Base-by-base conservation (phyloP, 2,888 invertebrate genomes). In the Drosophila affinis region DNA sequence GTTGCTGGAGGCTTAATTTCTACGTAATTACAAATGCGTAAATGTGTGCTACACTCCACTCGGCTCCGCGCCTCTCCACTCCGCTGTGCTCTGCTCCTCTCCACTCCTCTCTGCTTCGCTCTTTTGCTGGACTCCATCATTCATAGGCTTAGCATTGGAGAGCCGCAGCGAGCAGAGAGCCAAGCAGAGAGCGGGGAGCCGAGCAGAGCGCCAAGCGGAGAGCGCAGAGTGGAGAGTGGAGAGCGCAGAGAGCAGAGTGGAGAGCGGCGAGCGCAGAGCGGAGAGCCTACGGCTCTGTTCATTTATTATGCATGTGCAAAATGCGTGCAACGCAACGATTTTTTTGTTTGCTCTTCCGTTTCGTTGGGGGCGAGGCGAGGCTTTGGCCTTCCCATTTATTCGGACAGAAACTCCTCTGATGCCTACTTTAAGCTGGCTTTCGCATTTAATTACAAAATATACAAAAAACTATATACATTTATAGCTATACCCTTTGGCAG, bases 1-100 rank as follows among this genome's bases (percentile, higher is more conserved):
- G 87, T 85, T 85, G 78, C 87, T 87, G 81, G 78, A 73, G 65
- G 85, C 82, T 85, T 85, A 81, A 85, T 85, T 85, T 85, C 64
- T 61, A 79, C 79, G 83, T 82, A 87, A 85, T 85, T 85, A 85
- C 83, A 79, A 86, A 78, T 78, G 79, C 83, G 83, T 79, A 81
- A 72, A 81, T 86, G 80, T 10, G 32, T 10, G 10, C 32, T 2
- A 3, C 10, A 10, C 4, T 29, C 14, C 14, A 7, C 27, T 7
- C 27, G 1, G 3, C 32, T 27, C 9, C 9, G 9, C 3, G 1
- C 10, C 3, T 0, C 21, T 21, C 21, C 21, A 5, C 24, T 24
- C 24, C 9, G 9, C 18, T 18, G 18, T n/a, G 3, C 32, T 27
- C 9, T 3, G 9, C 3, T 1, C 10, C 3, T 0, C 21, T 21